Conservation (phyloP, 2,797 vertebrate genomes). For the Sebastes cheni region DNA sequence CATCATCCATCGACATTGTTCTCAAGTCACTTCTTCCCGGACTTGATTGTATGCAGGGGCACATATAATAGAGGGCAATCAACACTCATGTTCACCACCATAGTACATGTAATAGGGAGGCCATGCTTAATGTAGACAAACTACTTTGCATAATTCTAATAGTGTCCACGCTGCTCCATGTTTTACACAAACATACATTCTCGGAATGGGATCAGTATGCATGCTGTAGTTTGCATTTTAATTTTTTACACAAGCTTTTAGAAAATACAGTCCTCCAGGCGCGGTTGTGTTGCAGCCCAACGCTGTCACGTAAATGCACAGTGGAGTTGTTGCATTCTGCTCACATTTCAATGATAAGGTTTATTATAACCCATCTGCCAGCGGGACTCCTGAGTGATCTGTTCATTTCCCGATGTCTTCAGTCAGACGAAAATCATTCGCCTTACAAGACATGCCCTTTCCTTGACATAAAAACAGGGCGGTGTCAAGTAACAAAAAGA, state of each 20-base stretch:
- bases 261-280: background rate
- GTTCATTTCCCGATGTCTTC: constrained; percentile 43
- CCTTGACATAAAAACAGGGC: constrained; percentile 37
- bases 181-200: constrained; percentile 14
- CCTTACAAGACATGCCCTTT: constrained; percentile 53
- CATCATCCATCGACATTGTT: constrained; percentile 33
- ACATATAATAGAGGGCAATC: background rate
- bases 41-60: background rate
- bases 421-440: constrained; percentile 39
- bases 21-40: background rate
- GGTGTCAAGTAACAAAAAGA: constrained; percentile 19
- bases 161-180: background rate
- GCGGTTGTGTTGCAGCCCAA: background rate
- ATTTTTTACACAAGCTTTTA: constrained; percentile 10
- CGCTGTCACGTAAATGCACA: background rate
- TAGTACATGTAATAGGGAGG: constrained; percentile 1
- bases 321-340: constrained; percentile 26
- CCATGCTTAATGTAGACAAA: background rate
- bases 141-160: background rate
- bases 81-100: background rate
- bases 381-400: constrained; percentile 41
- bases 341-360: constrained; percentile 66
- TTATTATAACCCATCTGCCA: constrained; percentile 55
- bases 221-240: constrained; percentile 16
- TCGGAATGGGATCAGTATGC: background rate